phyloP scores from a whole-genome alignment of 2,113 vertebrate species.

The Dromiciops gliroides region DNA sequence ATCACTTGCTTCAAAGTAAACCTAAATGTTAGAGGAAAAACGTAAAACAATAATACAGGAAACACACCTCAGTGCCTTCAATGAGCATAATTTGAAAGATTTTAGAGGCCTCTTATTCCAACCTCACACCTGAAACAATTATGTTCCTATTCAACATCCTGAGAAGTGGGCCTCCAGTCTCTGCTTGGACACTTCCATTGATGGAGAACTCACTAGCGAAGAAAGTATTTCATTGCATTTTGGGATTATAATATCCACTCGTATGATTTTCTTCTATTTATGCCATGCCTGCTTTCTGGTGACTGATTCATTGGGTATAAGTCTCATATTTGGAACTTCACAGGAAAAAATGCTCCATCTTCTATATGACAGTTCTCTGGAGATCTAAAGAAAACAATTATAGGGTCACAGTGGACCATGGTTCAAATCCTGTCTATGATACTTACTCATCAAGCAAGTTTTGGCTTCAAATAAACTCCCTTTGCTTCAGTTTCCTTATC shows the following conservation, averaged over 20 bases:
- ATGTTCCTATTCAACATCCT: neutral
- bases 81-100: neutral
- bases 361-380: neutral
- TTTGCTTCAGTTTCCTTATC: neutral
- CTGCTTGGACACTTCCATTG: neutral
- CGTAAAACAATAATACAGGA: neutral
- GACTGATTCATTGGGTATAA: neutral
- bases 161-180: neutral
- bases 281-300: neutral
- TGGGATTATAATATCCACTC: too few species aligned
- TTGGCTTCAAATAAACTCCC: neutral
- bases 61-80: neutral
- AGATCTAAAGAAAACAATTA: neutral
- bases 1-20: conserved; percentile 54
- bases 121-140: neutral
- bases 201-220: too few species aligned
- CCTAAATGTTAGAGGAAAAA: conserved; percentile 41
- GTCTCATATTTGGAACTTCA: neutral
- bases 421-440: neutral
- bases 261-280: too few species aligned
- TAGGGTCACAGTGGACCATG: neutral
- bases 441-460: neutral
- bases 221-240: too few species aligned
- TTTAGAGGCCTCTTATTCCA: neutral
- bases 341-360: neutral